Evolutionary conservation across 2,888 invertebrate species (phyloP).

Genomic region (Alviniconcha strummeri): DNA sequence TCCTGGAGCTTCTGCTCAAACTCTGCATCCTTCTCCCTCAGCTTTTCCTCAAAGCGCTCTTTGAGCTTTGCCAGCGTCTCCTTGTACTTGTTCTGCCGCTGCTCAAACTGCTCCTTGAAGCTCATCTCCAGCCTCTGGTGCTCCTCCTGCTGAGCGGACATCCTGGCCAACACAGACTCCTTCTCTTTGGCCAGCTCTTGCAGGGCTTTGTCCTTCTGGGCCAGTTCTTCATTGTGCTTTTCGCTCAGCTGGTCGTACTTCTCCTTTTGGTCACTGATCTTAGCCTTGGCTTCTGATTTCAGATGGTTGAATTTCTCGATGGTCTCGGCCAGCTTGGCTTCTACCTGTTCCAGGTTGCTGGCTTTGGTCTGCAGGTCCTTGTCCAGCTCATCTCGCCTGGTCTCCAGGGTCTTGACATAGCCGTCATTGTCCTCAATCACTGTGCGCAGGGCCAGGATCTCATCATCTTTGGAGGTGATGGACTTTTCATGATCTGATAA

Average conservation of each 20-base stretch:
- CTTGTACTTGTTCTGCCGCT: slow-evolving; percentile 62
- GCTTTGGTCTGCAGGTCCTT: slow-evolving; percentile 52
- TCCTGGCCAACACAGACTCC: slow-evolving; percentile 42
- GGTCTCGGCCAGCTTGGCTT: slow-evolving; percentile 39
- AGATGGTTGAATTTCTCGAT: slow-evolving; percentile 54
- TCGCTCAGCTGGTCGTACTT: slow-evolving; percentile 45
- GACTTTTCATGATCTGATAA: slow-evolving; percentile 38
- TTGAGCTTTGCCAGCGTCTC: slow-evolving; percentile 61
- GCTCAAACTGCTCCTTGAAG: slow-evolving; percentile 59
- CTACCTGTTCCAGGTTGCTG: slow-evolving; percentile 37
- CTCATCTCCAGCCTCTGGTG: slow-evolving; percentile 46
- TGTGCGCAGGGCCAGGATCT: slow-evolving; percentile 47
- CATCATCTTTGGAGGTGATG: slow-evolving; percentile 48
- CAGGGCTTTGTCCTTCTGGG: slow-evolving; percentile 36
- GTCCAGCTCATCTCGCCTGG: slow-evolving; percentile 40
- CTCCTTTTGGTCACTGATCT: slow-evolving; percentile 57
- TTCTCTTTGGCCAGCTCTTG: slow-evolving; percentile 41
- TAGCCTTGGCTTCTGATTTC: slow-evolving; percentile 53
- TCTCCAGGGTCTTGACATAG: slow-evolving; percentile 41
- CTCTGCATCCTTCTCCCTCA: slow-evolving; percentile 60
- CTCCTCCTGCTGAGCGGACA: slow-evolving; percentile 45
- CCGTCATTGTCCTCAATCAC: slow-evolving; percentile 45
- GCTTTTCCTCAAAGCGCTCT: slow-evolving; percentile 58
- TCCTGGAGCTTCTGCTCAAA: slow-evolving; percentile 56
- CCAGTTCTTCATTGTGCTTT: slow-evolving; percentile 38